These are phyloP conservation scores for Thymelicus acteon DNA, from an alignment of 2,888 invertebrate species.

Conservation along the genomic window DNA sequence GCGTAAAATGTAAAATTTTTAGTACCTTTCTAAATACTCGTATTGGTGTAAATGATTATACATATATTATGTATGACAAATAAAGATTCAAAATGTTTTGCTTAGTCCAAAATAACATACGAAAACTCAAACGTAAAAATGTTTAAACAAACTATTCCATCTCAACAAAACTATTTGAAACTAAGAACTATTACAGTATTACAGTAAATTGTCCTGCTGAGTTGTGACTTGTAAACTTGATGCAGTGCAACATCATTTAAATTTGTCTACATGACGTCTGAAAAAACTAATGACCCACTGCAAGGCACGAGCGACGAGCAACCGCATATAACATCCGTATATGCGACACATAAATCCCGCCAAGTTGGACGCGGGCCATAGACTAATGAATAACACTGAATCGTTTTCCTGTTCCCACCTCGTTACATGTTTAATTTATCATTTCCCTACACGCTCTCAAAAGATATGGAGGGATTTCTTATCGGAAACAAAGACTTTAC, in stretches of 20 bases:
- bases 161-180: no score
- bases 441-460: not conserved
- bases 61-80: no score
- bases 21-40: no score
- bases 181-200: no score
- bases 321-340: constrained; percentile 19
- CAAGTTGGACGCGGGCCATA: constrained; percentile 30
- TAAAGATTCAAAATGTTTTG: no score
- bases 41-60: no score
- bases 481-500: not conserved
- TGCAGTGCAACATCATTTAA: not conserved
- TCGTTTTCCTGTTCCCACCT: constrained; percentile 31
- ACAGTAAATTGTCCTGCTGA: constrained; percentile 26
- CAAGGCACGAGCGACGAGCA: constrained; percentile 19
- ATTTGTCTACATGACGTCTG: constrained; percentile 6
- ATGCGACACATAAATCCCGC: constrained; percentile 36
- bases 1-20: no score
- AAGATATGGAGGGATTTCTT: not conserved
- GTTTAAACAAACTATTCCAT: no score
- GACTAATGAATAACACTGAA: constrained; percentile 35
- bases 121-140: no score
- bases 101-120: no score
- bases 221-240: not conserved
- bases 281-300: constrained; percentile 14
- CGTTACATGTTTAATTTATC: constrained; percentile 28